Conservation (phyloP, 92 coral and sea anemone genomes). For the Ricordea florida region DNA sequence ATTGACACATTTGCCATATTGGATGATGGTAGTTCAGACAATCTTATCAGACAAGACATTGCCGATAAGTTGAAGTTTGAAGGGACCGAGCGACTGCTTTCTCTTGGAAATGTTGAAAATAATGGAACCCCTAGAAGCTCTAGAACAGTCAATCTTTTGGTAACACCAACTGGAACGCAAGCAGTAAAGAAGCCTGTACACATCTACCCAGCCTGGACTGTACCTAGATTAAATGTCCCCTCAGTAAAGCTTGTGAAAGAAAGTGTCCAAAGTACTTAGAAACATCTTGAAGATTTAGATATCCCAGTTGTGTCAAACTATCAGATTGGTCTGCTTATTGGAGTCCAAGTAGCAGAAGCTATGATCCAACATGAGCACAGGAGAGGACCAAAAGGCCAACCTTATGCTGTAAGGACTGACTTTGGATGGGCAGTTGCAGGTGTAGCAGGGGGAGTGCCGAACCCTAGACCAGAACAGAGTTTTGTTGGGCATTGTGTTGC, state of each 20-base stretch:
- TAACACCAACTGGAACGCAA: conserved; percentile 54
- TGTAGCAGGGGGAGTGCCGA: conserved; percentile 31
- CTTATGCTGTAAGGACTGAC: conserved; percentile 65
- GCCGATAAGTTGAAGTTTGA: conserved; percentile 49
- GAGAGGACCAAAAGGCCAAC: conserved; percentile 61
- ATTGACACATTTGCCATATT: conserved; percentile 54
- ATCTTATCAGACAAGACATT: conserved; percentile 42
- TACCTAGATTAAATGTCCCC: conserved; percentile 60
- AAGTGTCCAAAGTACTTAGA: conserved; percentile 40
- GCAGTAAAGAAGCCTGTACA: conserved; percentile 34
- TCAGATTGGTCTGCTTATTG: conserved; percentile 57
- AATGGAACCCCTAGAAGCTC: conserved; percentile 39
- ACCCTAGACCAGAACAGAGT: neutral
- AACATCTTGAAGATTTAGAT: conserved; percentile 58
- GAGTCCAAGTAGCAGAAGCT: conserved; percentile 62
- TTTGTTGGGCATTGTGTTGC: conserved; percentile 46
- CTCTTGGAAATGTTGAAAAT: conserved; percentile 54
- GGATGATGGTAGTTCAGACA: conserved; percentile 64
- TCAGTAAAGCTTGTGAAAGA: conserved; percentile 49
- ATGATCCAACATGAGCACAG: conserved; percentile 56
- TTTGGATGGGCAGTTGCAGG: conserved; percentile 73
- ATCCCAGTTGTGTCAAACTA: conserved; percentile 52
- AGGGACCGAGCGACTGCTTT: conserved; percentile 46
- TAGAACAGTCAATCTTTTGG: conserved; percentile 22
- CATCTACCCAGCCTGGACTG: conserved; percentile 58